These are phyloP conservation scores for Gopherus evgoodei DNA, from an alignment of 2,113 vertebrate species.

Conservation along the genomic window DNA sequence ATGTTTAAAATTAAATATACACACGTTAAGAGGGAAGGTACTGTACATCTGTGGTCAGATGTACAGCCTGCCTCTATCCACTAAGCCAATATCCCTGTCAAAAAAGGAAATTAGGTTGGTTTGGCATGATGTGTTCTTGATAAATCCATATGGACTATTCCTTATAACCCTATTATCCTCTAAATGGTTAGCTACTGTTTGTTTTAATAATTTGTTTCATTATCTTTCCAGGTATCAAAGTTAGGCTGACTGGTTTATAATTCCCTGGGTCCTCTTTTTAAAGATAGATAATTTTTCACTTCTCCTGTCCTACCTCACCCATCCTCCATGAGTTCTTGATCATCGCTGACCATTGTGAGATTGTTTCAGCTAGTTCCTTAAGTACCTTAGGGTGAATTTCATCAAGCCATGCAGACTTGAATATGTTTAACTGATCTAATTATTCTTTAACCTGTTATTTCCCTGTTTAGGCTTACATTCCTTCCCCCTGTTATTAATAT, in stretches of 20 bases:
- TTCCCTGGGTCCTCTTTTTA: neutral
- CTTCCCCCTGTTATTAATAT: neutral
- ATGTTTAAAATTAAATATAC: too few relatives aligned
- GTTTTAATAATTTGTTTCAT: neutral
- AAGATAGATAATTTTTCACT: neutral
- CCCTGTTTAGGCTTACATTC: neutral
- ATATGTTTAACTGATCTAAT: neutral
- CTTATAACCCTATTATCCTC: neutral
- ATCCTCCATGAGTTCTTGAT: neutral
- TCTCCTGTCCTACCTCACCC: neutral
- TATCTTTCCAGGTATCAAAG: neutral
- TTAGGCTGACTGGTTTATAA: neutral
- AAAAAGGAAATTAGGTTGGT: neutral
- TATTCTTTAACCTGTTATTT: neutral
- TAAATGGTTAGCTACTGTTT: neutral
- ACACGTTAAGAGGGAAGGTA: too few relatives aligned
- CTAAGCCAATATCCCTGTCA: neutral
- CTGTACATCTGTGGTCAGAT: too few relatives aligned
- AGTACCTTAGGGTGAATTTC: neutral
- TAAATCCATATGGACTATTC: neutral
- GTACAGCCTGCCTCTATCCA: neutral
- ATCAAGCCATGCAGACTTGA: neutral
- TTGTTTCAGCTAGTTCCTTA: neutral
- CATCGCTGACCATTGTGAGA: neutral
- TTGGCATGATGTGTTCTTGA: neutral